Evolutionary conservation across 37 sponge, comb jelly and placozoan genomes (phyloP).

Genomic region (Spongilla lacustris): DNA sequence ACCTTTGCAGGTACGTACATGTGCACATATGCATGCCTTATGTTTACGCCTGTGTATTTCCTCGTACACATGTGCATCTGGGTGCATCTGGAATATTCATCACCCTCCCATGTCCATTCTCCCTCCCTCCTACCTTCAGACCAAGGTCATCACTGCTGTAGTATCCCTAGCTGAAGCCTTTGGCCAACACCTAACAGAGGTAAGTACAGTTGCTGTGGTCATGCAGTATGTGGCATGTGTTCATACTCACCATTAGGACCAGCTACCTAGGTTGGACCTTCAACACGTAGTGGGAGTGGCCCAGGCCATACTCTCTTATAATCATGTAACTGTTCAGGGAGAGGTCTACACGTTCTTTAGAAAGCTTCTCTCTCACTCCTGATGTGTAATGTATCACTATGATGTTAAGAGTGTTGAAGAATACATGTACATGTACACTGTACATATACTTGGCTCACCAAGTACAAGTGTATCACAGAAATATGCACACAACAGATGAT

Average conservation of each 20-base stretch:
- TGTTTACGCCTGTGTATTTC: too few relatives aligned
- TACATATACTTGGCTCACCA: too few relatives aligned
- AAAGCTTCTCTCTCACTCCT: too few relatives aligned
- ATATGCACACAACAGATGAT: too few relatives aligned
- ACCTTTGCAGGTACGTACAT: neutral
- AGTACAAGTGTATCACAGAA: too few relatives aligned
- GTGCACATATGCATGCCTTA: too few relatives aligned
- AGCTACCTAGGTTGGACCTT: slow-evolving; percentile 30
- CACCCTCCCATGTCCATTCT: too few relatives aligned
- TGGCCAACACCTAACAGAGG: neutral
- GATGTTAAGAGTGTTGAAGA: too few relatives aligned
- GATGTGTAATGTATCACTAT: too few relatives aligned
- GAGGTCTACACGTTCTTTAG: slow-evolving; percentile 32
- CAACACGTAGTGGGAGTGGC: slow-evolving; percentile 6
- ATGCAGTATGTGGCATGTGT: neutral
- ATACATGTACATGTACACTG: too few relatives aligned
- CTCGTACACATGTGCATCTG: too few relatives aligned
- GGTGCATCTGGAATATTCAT: neutral
- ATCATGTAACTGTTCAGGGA: slow-evolving; percentile 7
- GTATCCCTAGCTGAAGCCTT: neutral
- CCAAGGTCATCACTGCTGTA: neutral
- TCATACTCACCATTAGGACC: neutral
- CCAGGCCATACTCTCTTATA: slow-evolving; percentile 10
- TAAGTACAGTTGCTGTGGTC: neutral
- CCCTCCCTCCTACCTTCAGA: neutral